phyloP scores from a whole-genome alignment of 53 echinoderm and acorn worm species.

The Echinarachnius parma region DNA sequence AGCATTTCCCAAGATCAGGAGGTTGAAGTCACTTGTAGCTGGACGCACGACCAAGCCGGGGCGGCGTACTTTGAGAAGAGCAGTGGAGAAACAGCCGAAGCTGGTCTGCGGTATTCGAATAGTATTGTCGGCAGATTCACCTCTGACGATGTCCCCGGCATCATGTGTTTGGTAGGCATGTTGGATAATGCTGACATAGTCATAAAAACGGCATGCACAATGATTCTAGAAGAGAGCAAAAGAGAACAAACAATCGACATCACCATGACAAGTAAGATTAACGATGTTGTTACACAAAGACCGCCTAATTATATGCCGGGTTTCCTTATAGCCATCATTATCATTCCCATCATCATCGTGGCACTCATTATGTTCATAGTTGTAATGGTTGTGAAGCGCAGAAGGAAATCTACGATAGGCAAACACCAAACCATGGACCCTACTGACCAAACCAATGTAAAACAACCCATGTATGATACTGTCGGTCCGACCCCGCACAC shows the following conservation, averaged over 20 bases:
- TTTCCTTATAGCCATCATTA: not conserved
- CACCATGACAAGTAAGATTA: not conserved
- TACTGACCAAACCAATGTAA: no score
- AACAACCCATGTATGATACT: not conserved
- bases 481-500: slow-evolving; percentile 15
- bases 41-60: slow-evolving; percentile 12
- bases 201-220: not conserved
- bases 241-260: not conserved
- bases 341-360: not conserved
- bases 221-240: not conserved
- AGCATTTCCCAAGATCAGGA: not conserved
- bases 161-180: not conserved
- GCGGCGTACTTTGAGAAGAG: slow-evolving; percentile 1
- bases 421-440: no score
- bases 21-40: slow-evolving; percentile 15
- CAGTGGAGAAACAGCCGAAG: not conserved
- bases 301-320: no score
- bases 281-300: not conserved
- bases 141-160: not conserved
- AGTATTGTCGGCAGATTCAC: slow-evolving; percentile 13
- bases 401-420: not conserved
- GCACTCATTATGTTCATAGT: not conserved
- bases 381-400: not conserved
- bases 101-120: not conserved
- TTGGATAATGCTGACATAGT: not conserved